Evolutionary conservation across 2,113 vertebrate genomes (phyloP).

Genomic region (Hucho hucho): DNA sequence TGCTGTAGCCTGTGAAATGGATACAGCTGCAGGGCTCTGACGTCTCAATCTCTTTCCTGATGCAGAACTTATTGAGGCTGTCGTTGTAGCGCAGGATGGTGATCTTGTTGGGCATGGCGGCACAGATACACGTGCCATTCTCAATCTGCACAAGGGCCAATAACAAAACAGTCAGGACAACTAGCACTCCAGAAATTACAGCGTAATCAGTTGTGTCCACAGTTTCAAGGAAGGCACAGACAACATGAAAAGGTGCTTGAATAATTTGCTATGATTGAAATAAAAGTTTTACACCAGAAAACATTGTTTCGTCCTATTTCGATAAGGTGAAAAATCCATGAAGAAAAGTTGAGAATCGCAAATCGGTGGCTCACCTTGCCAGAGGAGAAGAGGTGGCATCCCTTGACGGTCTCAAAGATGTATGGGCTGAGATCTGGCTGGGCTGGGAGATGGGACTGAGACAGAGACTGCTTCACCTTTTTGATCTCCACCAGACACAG

Average conservation of each 20-base stretch:
- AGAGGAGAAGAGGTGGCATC: constrained; percentile 94
- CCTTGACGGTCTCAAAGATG: constrained; percentile 93
- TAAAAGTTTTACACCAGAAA: too few relatives aligned
- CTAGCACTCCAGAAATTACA: too few relatives aligned
- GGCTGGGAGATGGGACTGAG: constrained; percentile 95
- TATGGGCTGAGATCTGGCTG: constrained; percentile 90
- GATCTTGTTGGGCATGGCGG: constrained; percentile 94
- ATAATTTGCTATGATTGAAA: too few relatives aligned
- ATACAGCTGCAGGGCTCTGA: constrained; percentile 98
- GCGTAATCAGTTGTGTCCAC: too few relatives aligned
- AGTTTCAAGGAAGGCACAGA: too few relatives aligned
- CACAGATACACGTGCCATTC: constrained; percentile 90
- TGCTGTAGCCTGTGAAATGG: constrained; percentile 96
- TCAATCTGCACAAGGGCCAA: constrained; percentile 81
- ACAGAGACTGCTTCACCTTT: constrained; percentile 95
- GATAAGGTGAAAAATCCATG: too few relatives aligned
- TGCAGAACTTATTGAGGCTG: constrained; percentile 94
- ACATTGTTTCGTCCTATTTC: too few relatives aligned
- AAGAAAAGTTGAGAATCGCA: too few relatives aligned
- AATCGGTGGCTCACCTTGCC: constrained; percentile 81
- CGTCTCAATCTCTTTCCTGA: constrained; percentile 98
- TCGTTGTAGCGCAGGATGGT: constrained; percentile 92
- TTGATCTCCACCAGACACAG: constrained; percentile 95
- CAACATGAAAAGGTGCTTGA: too few relatives aligned
- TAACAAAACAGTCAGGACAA: too few relatives aligned